Conservation (phyloP, 1,140 invertebrate genomes). For the Dendrolimus kikuchii region DNA sequence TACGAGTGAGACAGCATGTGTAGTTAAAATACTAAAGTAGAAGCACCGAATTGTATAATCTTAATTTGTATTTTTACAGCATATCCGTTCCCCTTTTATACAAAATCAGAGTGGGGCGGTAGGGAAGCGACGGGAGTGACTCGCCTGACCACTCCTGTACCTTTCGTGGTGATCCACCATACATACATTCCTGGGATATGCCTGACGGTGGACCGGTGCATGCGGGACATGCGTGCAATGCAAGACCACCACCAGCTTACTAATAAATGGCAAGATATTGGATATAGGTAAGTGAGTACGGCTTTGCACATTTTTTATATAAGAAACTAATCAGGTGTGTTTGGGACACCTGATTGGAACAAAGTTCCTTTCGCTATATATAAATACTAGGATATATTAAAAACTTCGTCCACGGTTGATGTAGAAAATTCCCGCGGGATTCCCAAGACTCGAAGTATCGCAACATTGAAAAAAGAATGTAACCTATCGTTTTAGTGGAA, state of each 20-base stretch:
- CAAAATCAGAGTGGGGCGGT: constrained; percentile 74
- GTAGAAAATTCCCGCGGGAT: too few relatives aligned
- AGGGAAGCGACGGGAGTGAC: constrained; percentile 61
- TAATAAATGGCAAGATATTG: constrained; percentile 79
- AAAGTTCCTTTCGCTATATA: too few relatives aligned
- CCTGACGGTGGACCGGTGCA: constrained; percentile 64
- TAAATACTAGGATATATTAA: too few relatives aligned
- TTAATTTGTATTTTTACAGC: constrained; percentile 2
- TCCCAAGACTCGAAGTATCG: too few relatives aligned
- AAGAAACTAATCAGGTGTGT: too few relatives aligned
- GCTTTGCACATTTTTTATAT: background rate
- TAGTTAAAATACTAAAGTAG: too few relatives aligned
- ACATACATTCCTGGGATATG: constrained; percentile 77
- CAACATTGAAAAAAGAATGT: too few relatives aligned
- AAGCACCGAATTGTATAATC: background rate
- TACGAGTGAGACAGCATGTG: too few relatives aligned
- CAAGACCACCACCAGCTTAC: constrained; percentile 72
- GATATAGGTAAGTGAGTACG: constrained; percentile 73
- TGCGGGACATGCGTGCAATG: constrained; percentile 70
- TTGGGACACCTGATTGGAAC: too few relatives aligned
- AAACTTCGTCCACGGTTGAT: too few relatives aligned
- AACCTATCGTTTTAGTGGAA: too few relatives aligned
- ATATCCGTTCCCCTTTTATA: constrained; percentile 18
- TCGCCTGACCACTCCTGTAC: constrained; percentile 74
- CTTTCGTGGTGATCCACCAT: constrained; percentile 85